Evolutionary conservation across 2,113 vertebrate genomes (phyloP), one percentile per base, ranked within the genome.

Genomic region (Ophthalmolycus amberensis): DNA sequence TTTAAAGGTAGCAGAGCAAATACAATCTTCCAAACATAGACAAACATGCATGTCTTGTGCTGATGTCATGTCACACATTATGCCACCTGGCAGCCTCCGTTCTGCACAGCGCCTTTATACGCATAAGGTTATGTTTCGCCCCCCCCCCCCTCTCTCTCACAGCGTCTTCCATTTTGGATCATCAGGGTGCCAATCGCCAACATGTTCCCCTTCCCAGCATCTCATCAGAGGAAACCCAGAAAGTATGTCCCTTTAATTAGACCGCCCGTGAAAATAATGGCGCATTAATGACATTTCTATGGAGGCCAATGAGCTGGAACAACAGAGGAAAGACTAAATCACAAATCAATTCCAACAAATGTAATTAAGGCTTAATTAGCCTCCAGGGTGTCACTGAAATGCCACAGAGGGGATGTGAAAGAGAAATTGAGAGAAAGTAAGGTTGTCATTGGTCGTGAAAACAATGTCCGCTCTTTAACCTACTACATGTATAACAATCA

Each of bases 321-420:
- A 95, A 95, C 92, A 95, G 93, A 91, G 85, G 90, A 92, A 92
- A 91, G 92, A 94, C 92, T 88, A 95, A 95, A 95, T 95, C 95
- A 95, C 95, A 95, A 95, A 96, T 96, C 94, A 96, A 96, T 95
- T 95, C 95, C 94, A 95, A 94, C 94, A 96, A 95, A 96, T 96
- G 94, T 95, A 96, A 95, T 96, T 96, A 96, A 96, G 92, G 91
- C 91, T 94, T 95, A 96, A 96, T 96, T 96, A 95, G 93, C 93
- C 94, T 94, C 94, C 88, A 59, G 95, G 94, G 94, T 90, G 91
- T 92, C 80, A 80, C 80, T 83, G 79, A 82, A 88, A 91, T 59
- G 89, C 88, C 87, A 85, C 18, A 64, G 87, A 90, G 89, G 84
- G 75, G 58, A 76, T 44, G 73, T 79, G 82, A 88, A 83, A 83